Evolutionary conservation across 2,888 invertebrate species (phyloP).

Genomic region (Hydrotaea diabolus): DNA sequence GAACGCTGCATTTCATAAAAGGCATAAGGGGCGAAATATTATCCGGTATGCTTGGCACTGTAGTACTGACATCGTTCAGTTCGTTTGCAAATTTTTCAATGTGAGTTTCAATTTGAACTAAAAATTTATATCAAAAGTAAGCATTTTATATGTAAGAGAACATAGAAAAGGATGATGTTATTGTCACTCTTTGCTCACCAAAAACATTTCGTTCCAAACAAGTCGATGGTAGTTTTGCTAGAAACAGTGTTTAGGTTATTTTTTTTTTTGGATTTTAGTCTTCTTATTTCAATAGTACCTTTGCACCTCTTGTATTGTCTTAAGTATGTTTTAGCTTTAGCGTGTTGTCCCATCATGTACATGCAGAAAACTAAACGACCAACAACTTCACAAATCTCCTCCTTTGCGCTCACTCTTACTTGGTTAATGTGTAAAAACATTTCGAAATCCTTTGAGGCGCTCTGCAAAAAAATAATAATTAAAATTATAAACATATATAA

Average conservation of each 20-base stretch:
- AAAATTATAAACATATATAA: not conserved
- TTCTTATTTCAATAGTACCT: conserved; percentile 51
- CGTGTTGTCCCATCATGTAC: conserved; percentile 63
- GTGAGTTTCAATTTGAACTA: conserved; percentile 48
- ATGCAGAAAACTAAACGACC: conserved; percentile 59
- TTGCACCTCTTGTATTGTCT: conserved; percentile 61
- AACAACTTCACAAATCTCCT: conserved; percentile 64
- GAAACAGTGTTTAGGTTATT: not conserved
- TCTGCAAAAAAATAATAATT: conserved; percentile 47
- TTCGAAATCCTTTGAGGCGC: conserved; percentile 64
- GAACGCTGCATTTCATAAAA: not conserved
- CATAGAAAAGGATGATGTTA: too few species aligned
- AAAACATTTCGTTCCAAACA: conserved; percentile 44
- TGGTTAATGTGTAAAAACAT: conserved; percentile 64
- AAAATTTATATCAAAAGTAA: not conserved
- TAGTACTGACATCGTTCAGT: conserved; percentile 27
- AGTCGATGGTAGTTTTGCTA: conserved; percentile 55
- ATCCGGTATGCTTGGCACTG: conserved; percentile 2
- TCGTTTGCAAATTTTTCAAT: conserved; percentile 42
- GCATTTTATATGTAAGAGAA: too few species aligned
- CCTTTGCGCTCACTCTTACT: conserved; percentile 12
- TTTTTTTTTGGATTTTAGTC: not conserved
- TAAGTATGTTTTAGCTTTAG: conserved; percentile 57
- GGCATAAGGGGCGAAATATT: not conserved
- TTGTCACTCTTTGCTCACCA: conserved; percentile 58